phyloP scores from a whole-genome alignment of 2,797 vertebrate species.

The Sebastes melanostomus region DNA sequence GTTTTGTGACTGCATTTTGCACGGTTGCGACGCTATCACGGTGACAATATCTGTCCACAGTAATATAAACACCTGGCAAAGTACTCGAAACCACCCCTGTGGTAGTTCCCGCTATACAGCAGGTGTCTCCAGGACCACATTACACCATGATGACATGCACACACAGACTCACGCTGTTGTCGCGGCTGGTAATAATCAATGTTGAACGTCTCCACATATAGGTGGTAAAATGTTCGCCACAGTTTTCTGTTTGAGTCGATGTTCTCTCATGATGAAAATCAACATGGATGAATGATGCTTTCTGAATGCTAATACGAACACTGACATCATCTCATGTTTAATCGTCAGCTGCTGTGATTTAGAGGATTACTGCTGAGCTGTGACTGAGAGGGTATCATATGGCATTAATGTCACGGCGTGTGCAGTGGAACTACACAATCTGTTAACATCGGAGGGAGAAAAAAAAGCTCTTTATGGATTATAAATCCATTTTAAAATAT shows the following conservation, averaged over 20 bases:
- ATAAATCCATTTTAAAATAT: conserved; percentile 25
- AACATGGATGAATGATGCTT: neutral
- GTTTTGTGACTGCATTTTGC: neutral
- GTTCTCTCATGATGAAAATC: neutral
- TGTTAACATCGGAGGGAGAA: conserved; percentile 33
- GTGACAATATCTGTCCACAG: neutral
- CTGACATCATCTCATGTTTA: conserved; percentile 10
- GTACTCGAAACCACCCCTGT: neutral
- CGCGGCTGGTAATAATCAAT: neutral
- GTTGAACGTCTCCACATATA: neutral
- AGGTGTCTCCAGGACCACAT: neutral
- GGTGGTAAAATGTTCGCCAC: neutral
- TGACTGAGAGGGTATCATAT: conserved; percentile 31
- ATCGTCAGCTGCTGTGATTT: conserved; percentile 13
- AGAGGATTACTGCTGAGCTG: conserved; percentile 41
- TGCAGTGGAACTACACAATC: conserved; percentile 19
- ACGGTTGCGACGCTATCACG: neutral
- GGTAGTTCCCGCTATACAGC: neutral
- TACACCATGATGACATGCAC: neutral
- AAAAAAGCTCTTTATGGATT: conserved; percentile 36
- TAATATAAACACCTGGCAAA: neutral
- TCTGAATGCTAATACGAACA: neutral
- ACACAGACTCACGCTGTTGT: neutral
- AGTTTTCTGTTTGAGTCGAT: neutral
- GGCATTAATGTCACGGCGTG: conserved; percentile 27